Evolutionary conservation across 2,888 invertebrate genomes (phyloP).

Genomic region (Trypoxylon attenuatum): DNA sequence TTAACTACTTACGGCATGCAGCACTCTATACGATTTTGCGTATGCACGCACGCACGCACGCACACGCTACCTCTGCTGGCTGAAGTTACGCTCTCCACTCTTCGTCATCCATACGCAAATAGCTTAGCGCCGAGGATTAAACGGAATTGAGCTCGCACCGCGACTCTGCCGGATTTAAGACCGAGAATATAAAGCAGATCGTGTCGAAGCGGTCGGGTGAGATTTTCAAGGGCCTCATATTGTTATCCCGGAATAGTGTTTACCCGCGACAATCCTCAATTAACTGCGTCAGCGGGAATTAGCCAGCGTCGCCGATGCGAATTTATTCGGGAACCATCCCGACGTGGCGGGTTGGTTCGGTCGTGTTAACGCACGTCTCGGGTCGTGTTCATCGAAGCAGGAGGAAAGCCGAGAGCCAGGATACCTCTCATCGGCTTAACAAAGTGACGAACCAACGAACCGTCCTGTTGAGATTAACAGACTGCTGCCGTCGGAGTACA

Average conservation of each 20-base stretch:
- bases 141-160: no score
- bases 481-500: not conserved
- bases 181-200: no score
- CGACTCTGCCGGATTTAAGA: no score
- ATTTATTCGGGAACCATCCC: slow-evolving; percentile 36
- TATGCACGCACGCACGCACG: no score
- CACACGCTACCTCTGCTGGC: no score
- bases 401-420: slow-evolving; percentile 7
- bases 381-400: slow-evolving; percentile 18
- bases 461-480: slow-evolving; percentile 10
- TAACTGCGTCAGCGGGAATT: slow-evolving; percentile 45
- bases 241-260: slow-evolving; percentile 21
- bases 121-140: no score
- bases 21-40: no score
- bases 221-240: no score
- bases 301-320: slow-evolving; percentile 34
- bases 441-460: slow-evolving; percentile 51
- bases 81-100: no score
- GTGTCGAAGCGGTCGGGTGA: no score
- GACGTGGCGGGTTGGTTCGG: not conserved
- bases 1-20: no score
- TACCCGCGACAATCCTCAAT: slow-evolving; percentile 38
- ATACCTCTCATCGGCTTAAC: slow-evolving; percentile 38
- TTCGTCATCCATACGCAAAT: no score
- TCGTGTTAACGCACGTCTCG: slow-evolving; percentile 11